These are phyloP conservation scores for Polypedilum pembai DNA, from an alignment of 1,140 invertebrate genomes.

Conservation along the genomic window DNA sequence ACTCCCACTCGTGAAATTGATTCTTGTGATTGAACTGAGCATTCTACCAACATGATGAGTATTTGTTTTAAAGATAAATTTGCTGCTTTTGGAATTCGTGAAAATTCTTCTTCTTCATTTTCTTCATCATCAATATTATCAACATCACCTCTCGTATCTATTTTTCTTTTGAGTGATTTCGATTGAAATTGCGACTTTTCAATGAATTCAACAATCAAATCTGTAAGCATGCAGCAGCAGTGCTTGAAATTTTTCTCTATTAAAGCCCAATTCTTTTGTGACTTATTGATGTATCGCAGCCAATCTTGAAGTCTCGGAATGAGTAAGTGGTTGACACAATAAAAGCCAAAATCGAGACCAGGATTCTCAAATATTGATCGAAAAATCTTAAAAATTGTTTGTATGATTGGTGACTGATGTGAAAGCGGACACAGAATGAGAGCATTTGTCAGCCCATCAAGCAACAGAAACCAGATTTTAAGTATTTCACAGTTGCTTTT, in stretches of 20 bases:
- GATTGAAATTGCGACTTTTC: slow-evolving; percentile 37
- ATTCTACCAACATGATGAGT: slow-evolving; percentile 80
- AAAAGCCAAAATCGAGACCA: slow-evolving; percentile 77
- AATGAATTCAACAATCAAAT: slow-evolving; percentile 78
- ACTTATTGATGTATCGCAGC: slow-evolving; percentile 66
- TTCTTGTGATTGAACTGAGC: slow-evolving; percentile 80
- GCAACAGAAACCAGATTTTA: slow-evolving; percentile 81
- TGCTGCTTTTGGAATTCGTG: slow-evolving; percentile 46
- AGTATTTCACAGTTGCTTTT: slow-evolving; percentile 69
- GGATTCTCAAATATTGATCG: slow-evolving; percentile 65
- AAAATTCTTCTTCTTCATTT: slow-evolving; percentile 40
- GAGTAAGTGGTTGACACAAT: slow-evolving; percentile 82
- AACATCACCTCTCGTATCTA: slow-evolving; percentile 39
- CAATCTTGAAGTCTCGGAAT: slow-evolving; percentile 85
- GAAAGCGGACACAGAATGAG: slow-evolving; percentile 70
- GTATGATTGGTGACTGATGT: slow-evolving; percentile 78
- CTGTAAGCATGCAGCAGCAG: slow-evolving; percentile 82
- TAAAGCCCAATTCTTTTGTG: slow-evolving; percentile 60
- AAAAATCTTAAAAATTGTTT: slow-evolving; percentile 77
- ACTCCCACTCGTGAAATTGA: slow-evolving; percentile 83
- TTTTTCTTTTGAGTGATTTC: slow-evolving; percentile 36
- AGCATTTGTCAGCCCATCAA: slow-evolving; percentile 82
- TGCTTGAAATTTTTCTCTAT: slow-evolving; percentile 85
- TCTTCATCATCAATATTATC: slow-evolving; percentile 39
- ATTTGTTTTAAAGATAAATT: slow-evolving; percentile 80